phyloP scores from a whole-genome alignment of 2,888 invertebrate species.

The Rambutsinella grinnellia region DNA sequence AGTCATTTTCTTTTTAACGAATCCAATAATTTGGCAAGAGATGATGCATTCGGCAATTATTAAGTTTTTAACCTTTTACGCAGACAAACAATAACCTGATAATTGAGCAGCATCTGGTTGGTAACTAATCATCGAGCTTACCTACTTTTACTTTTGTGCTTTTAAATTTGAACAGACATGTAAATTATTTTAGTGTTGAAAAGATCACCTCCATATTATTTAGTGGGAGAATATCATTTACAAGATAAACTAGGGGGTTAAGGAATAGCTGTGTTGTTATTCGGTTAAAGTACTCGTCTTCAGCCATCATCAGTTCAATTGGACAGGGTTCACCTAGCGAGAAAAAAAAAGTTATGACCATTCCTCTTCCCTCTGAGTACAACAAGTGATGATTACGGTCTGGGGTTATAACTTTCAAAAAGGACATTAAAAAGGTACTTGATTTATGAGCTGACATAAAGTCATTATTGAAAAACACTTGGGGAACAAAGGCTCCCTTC shows the following conservation, averaged over 20 bases:
- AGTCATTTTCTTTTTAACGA: too few species aligned
- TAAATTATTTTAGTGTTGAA: conserved; percentile 49
- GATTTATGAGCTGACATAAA: conserved; percentile 58
- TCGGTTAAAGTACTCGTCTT: background rate
- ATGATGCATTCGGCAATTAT: background rate
- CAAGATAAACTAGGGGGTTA: background rate
- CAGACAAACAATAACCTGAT: too few species aligned
- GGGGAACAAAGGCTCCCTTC: conserved; percentile 43
- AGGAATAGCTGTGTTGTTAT: background rate
- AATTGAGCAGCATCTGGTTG: conserved; percentile 31
- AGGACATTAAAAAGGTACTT: conserved; percentile 56
- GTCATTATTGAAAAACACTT: conserved; percentile 60
- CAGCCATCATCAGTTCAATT: conserved; percentile 4
- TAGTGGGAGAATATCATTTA: conserved; percentile 16
- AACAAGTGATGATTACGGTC: conserved; percentile 49
- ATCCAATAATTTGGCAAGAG: conserved; percentile 29
- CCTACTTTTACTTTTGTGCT: conserved; percentile 12
- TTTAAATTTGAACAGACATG: conserved; percentile 34
- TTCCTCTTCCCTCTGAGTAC: conserved; percentile 1
- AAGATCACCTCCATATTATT: conserved; percentile 18
- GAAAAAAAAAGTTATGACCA: background rate
- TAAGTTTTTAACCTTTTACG: background rate
- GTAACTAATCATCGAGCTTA: conserved; percentile 29
- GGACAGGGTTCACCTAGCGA: conserved; percentile 2
- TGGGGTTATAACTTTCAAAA: conserved; percentile 32